Conservation (phyloP, 2,888 invertebrate genomes). For the Stenichneumon culpator region DNA sequence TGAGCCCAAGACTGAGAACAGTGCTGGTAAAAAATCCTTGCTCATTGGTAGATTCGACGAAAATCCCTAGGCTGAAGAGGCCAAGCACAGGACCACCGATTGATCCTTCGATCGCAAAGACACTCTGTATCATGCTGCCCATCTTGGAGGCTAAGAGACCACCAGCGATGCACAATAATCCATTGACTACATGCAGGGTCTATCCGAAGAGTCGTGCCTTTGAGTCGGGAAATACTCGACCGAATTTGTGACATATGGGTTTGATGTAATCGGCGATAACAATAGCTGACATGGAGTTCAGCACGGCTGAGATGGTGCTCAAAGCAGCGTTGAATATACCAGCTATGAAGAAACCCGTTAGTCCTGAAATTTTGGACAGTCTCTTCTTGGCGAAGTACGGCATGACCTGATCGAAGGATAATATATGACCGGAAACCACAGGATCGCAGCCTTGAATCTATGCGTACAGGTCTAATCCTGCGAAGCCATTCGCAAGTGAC, state of each 20-base stretch:
- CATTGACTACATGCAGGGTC: constrained; percentile 75
- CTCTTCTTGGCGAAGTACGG: constrained; percentile 30
- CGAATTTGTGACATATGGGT: constrained; percentile 83
- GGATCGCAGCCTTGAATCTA: constrained; percentile 95
- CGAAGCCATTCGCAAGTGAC: constrained; percentile 89
- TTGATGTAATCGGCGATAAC: constrained; percentile 95
- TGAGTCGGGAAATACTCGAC: constrained; percentile 89
- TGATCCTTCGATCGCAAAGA: constrained; percentile 93
- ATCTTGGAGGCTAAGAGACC: constrained; percentile 78
- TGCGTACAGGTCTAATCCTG: constrained; percentile 93
- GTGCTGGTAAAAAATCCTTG: constrained; percentile 78
- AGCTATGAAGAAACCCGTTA: constrained; percentile 83
- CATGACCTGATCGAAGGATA: constrained; percentile 86
- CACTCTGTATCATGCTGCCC: constrained; percentile 86
- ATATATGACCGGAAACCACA: constrained; percentile 87
- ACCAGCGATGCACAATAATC: constrained; percentile 74
- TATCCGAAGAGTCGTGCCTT: constrained; percentile 89
- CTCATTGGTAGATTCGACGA: constrained; percentile 92
- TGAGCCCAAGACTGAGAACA: constrained; percentile 69
- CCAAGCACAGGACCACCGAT: constrained; percentile 90
- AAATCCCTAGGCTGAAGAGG: constrained; percentile 95
- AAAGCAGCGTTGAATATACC: constrained; percentile 88
- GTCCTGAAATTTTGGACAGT: constrained; percentile 29
- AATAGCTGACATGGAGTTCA: constrained; percentile 96
- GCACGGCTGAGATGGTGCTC: constrained; percentile 96